A percentile compares a stretch with the other conserved stretches of the same genome.
These are phyloP conservation scores for Eulacestoma nigropectus DNA, from an alignment of 2,113 vertebrate genomes.

Conservation along the genomic window DNA sequence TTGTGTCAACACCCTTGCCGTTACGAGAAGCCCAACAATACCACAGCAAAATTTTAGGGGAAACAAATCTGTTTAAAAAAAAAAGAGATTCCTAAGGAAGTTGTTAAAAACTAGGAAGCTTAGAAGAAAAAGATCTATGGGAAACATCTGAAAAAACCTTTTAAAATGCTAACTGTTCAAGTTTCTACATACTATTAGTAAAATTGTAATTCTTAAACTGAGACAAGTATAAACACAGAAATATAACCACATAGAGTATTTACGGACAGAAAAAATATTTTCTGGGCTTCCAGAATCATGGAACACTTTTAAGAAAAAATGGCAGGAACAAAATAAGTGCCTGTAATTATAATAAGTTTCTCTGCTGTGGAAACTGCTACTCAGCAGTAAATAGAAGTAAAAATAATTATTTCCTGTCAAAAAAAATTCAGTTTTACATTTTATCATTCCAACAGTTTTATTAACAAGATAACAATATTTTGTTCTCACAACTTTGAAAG, in stretches of 20 bases:
- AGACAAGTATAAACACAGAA: not conserved
- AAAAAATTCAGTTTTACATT: slow-evolving; percentile 10
- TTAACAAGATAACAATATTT: slow-evolving; percentile 46
- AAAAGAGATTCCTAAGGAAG: not conserved
- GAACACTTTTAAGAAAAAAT: not conserved
- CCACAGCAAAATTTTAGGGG: not conserved
- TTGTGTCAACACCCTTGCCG: not conserved
- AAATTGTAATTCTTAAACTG: not conserved
- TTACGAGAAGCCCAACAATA: not conserved
- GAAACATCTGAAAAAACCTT: not conserved
- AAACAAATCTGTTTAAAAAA: not conserved
- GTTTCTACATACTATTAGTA: not conserved
- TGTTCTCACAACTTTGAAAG: slow-evolving; percentile 30
- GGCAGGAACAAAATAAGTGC: not conserved
- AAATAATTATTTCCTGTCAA: slow-evolving; percentile 28
- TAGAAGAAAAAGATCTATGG: not conserved
- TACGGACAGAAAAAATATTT: not conserved
- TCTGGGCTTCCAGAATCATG: not conserved
- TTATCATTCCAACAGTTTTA: slow-evolving; percentile 47
- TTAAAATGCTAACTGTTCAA: not conserved
- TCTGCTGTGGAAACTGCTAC: not conserved
- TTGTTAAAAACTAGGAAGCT: not conserved
- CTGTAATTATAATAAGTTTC: not conserved
- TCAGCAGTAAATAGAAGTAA: not conserved
- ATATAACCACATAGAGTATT: not conserved